These are phyloP conservation scores for Hypomesus transpacificus DNA, from an alignment of 2,113 vertebrate genomes.

Conservation along the genomic window DNA sequence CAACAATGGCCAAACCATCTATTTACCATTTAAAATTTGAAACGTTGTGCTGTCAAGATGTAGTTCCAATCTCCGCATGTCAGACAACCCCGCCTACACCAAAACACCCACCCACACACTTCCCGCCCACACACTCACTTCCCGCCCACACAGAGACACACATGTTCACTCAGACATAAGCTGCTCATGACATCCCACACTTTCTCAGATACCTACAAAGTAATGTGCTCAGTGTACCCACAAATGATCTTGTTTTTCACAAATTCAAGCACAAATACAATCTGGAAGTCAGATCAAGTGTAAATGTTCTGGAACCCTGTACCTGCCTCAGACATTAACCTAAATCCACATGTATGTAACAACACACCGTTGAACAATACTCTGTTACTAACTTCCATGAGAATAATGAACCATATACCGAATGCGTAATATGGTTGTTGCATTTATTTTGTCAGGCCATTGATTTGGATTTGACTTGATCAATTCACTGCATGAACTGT, in stretches of 20 bases:
- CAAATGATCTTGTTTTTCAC: not conserved
- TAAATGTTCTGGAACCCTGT: not conserved
- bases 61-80: conserved; percentile 66
- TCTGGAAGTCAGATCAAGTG: not conserved
- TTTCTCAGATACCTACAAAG: conserved; percentile 63
- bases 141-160: conserved; percentile 61
- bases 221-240: conserved; percentile 21
- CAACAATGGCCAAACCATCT: not conserved
- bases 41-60: conserved; percentile 32
- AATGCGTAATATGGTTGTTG: no score
- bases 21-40: not conserved
- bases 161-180: conserved; percentile 71
- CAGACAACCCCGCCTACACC: conserved; percentile 67
- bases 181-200: conserved; percentile 68
- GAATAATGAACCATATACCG: no score
- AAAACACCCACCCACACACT: conserved; percentile 57
- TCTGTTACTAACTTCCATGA: no score
- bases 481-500: not conserved
- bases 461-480: no score
- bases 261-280: not conserved
- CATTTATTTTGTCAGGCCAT: no score
- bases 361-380: not conserved
- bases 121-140: conserved; percentile 47
- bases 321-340: not conserved
- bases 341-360: not conserved